phyloP scores from a whole-genome alignment of 2,797 vertebrate genomes.

The Eurystomus glaucurus region DNA sequence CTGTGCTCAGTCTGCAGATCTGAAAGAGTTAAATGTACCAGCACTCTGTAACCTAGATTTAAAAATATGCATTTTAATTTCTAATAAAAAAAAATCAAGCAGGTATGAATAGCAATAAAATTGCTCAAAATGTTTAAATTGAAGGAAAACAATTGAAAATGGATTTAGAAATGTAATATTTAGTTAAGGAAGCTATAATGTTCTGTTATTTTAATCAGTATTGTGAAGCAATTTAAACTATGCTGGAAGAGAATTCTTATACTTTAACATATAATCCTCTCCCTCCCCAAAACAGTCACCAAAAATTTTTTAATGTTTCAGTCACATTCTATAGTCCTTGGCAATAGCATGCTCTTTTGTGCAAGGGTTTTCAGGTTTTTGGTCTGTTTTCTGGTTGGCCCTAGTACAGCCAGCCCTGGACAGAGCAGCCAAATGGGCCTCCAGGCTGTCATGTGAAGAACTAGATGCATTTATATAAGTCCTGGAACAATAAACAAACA shows the following conservation, averaged over 20 bases:
- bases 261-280: slow-evolving; percentile 71
- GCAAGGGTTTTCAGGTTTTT: background rate
- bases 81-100: slow-evolving; percentile 80
- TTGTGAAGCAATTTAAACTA: slow-evolving; percentile 80
- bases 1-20: background rate
- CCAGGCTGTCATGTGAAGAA: background rate
- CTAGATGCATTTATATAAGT: background rate
- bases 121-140: slow-evolving; percentile 85
- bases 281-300: slow-evolving; percentile 64
- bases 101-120: slow-evolving; percentile 85
- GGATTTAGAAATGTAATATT: slow-evolving; percentile 84
- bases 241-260: slow-evolving; percentile 71
- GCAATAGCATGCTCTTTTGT: background rate
- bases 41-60: slow-evolving; percentile 63
- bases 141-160: slow-evolving; percentile 85
- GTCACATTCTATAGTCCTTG: slow-evolving; percentile 21
- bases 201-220: slow-evolving; percentile 84
- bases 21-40: slow-evolving; percentile 73
- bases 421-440: background rate
- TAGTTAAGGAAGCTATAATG: slow-evolving; percentile 83
- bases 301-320: slow-evolving; percentile 65
- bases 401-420: background rate
- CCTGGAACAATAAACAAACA: background rate
- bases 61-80: slow-evolving; percentile 80
- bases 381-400: slow-evolving; percentile 23